Conservation (phyloP, 2,888 invertebrate genomes). For the Cryptus viduatorius region DNA sequence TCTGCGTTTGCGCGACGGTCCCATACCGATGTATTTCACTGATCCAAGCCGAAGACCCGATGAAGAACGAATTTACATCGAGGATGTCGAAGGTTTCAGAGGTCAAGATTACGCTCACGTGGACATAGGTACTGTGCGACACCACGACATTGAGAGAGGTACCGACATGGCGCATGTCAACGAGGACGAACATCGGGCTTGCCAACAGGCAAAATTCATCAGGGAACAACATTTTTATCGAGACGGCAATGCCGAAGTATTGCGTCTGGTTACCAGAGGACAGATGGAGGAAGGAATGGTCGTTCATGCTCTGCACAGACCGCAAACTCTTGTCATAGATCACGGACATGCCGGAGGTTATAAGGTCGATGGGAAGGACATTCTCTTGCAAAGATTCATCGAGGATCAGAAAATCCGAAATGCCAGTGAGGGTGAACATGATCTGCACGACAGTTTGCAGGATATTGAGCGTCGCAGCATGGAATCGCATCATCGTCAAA, state of each 20-base stretch:
- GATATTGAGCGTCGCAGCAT: constrained; percentile 78
- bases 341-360: constrained; percentile 88
- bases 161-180: constrained; percentile 87
- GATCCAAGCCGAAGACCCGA: constrained; percentile 59
- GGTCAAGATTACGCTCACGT: constrained; percentile 87
- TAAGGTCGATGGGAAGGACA: constrained; percentile 93
- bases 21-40: constrained; percentile 69
- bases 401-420: constrained; percentile 88
- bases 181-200: constrained; percentile 77
- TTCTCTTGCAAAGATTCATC: constrained; percentile 93
- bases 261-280: constrained; percentile 92
- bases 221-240: constrained; percentile 92
- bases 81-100: constrained; percentile 70
- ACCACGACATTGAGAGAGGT: constrained; percentile 92
- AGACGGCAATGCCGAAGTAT: constrained; percentile 94
- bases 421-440: constrained; percentile 65
- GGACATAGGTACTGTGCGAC: constrained; percentile 90
- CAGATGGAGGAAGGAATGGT: constrained; percentile 84
- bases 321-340: constrained; percentile 86
- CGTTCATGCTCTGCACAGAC: constrained; percentile 85
- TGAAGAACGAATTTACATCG: constrained; percentile 66
- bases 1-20: constrained; percentile 71
- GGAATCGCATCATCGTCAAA: constrained; percentile 78
- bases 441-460: constrained; percentile 72
- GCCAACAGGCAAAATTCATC: constrained; percentile 84